Conservation (phyloP, 2,888 invertebrate genomes). For the Aphelenchoides bicaudatus region DNA sequence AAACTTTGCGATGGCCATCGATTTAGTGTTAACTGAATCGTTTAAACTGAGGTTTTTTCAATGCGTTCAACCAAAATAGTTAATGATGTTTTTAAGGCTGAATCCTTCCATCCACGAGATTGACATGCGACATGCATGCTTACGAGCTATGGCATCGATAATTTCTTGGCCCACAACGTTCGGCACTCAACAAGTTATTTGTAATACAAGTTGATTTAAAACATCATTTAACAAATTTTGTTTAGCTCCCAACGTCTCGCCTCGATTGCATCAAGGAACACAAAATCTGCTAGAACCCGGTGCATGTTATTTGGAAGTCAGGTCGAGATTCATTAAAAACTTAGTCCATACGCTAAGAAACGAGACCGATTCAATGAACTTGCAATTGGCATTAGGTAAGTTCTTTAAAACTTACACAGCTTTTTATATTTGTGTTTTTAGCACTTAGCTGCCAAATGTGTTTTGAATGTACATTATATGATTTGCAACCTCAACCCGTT, state of each 20-base stretch:
- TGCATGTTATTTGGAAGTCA: conserved; percentile 68
- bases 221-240: not conserved
- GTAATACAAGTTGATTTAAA: conserved; percentile 13
- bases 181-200: conserved; percentile 61
- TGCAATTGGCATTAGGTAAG: conserved; percentile 74
- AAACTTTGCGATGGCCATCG: conserved; percentile 80
- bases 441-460: conserved; percentile 23
- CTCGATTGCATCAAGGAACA: conserved; percentile 20
- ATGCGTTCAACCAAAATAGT: not conserved
- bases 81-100: conserved; percentile 33
- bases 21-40: conserved; percentile 78
- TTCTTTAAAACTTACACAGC: conserved; percentile 12
- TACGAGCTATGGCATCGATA: conserved; percentile 83
- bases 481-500: not conserved
- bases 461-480: conserved; percentile 6
- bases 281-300: conserved; percentile 30
- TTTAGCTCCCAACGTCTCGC: not conserved
- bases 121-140: conserved; percentile 80
- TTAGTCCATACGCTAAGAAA: conserved; percentile 78
- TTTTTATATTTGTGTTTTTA: conserved; percentile 8
- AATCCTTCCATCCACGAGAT: conserved; percentile 60
- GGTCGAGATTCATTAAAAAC: conserved; percentile 71
- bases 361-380: conserved; percentile 79
- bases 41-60: conserved; percentile 47
- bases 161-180: conserved; percentile 89